These are phyloP conservation scores for Vulpes ferrilata DNA, from an alignment of 2,113 vertebrate genomes.

Conservation along the genomic window DNA sequence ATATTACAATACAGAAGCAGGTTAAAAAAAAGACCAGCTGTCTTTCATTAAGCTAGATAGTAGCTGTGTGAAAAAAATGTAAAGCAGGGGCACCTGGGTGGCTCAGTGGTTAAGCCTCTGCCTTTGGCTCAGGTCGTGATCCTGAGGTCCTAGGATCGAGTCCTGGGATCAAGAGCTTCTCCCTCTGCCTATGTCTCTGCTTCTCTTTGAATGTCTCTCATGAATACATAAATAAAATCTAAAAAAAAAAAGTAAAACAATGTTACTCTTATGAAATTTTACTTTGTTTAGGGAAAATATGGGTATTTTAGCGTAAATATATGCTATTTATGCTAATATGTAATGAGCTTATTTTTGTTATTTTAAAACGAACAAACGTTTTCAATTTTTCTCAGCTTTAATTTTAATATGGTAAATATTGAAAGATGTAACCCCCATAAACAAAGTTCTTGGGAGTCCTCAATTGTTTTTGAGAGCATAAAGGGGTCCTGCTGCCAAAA, in stretches of 20 bases:
- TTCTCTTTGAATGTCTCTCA: no score
- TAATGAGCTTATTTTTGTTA: slow-evolving; percentile 33
- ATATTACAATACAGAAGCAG: background rate
- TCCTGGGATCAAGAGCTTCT: no score
- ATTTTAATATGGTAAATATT: background rate
- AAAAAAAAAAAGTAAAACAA: background rate
- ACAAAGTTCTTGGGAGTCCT: background rate
- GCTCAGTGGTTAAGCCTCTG: no score
- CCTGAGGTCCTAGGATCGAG: no score
- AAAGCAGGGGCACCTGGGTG: no score
- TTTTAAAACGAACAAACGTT: slow-evolving; percentile 46
- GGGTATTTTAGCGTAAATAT: background rate
- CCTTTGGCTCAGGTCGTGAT: no score
- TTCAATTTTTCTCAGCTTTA: background rate
- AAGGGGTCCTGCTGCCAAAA: background rate
- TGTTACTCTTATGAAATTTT: background rate
- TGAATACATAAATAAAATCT: no score
- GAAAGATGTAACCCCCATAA: background rate
- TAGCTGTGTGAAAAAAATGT: background rate
- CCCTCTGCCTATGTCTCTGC: no score
- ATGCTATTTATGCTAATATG: background rate
- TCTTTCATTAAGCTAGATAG: background rate
- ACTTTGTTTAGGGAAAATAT: background rate
- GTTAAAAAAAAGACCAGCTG: background rate
- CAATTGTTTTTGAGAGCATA: background rate